These are phyloP conservation scores for Bettongia penicillata DNA, from an alignment of 2,113 vertebrate genomes.

Conservation along the genomic window DNA sequence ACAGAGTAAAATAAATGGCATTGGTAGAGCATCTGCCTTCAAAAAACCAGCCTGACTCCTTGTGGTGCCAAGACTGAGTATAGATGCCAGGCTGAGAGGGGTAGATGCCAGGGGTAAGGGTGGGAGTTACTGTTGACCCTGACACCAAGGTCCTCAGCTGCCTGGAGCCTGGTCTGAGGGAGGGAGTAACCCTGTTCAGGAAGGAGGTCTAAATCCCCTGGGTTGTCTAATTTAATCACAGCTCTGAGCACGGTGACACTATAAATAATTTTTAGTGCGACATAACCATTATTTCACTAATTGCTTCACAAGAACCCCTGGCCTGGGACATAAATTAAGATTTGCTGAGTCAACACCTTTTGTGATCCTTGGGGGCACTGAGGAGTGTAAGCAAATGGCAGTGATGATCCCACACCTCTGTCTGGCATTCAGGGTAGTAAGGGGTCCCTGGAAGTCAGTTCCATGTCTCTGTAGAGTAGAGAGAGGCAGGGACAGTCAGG, in stretches of 20 bases:
- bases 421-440: not conserved
- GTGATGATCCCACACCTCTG: not conserved
- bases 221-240: conserved; percentile 82
- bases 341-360: conserved; percentile 78
- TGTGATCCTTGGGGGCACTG: conserved; percentile 1
- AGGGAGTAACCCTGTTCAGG: not conserved
- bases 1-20: not conserved
- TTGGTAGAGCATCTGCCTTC: not conserved
- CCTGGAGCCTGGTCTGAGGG: conserved; percentile 39
- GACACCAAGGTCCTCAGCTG: not conserved
- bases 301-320: conserved; percentile 79
- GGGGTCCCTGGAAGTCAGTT: not conserved
- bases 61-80: not conserved
- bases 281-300: conserved; percentile 83
- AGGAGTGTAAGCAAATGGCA: not conserved
- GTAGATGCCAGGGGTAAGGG: not conserved
- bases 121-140: not conserved
- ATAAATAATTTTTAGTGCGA: conserved; percentile 82
- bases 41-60: not conserved
- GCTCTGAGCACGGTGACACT: conserved; percentile 76
- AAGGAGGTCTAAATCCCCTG: conserved; percentile 68
- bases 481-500: not conserved
- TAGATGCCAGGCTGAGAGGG: not conserved
- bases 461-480: not conserved
- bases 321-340: conserved; percentile 79